phyloP scores from a whole-genome alignment of 64 coral and sea anemone genomes.

The Acropora yongei region DNA sequence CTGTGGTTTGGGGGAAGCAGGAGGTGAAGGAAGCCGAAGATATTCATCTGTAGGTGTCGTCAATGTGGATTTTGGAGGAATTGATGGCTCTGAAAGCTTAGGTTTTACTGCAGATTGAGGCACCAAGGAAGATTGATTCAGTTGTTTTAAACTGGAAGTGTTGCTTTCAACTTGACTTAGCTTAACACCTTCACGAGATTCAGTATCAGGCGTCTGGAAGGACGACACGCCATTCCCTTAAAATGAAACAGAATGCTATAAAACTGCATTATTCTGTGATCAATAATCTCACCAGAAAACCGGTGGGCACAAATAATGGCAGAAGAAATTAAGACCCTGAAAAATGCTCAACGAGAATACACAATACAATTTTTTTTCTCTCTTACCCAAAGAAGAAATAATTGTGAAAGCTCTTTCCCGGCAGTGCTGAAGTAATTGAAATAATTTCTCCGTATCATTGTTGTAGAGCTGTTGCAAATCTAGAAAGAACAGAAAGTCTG shows the following conservation, averaged over 20 bases:
- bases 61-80: constrained; percentile 3
- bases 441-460: constrained; percentile 80
- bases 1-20: constrained; percentile 41
- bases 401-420: constrained; percentile 85
- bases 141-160: not conserved
- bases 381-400: constrained; percentile 70
- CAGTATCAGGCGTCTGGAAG: not conserved
- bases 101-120: not conserved
- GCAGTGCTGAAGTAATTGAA: constrained; percentile 82
- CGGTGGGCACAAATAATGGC: no score
- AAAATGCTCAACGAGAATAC: no score
- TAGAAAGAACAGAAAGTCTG: constrained; percentile 3
- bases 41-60: constrained; percentile 23
- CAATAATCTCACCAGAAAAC: no score
- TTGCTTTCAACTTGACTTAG: constrained; percentile 4
- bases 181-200: not conserved
- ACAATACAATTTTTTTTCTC: not conserved
- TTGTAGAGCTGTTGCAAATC: constrained; percentile 70
- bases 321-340: no score
- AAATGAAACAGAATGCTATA: not conserved
- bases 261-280: no score
- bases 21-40: constrained; percentile 71
- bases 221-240: not conserved
- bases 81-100: constrained; percentile 27
- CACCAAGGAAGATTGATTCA: not conserved